Conservation (phyloP, 1,140 invertebrate genomes). For the Neodiprion virginianus region DNA sequence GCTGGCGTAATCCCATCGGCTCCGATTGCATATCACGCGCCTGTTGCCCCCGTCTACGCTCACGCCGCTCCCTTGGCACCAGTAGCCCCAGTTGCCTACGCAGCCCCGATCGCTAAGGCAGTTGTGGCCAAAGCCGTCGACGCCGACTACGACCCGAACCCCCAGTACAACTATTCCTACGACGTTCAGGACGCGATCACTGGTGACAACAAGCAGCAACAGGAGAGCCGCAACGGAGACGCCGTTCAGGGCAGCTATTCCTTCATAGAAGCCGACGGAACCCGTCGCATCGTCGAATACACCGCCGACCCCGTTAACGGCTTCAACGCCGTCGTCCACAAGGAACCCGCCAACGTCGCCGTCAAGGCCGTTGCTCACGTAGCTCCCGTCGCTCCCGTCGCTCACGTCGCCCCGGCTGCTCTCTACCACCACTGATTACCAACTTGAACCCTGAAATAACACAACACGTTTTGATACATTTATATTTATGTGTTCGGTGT, state of each 20-base stretch:
- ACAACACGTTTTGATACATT: conserved; percentile 27
- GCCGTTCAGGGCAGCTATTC: conserved; percentile 61
- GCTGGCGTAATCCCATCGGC: conserved; percentile 6
- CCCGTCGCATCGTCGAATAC: conserved; percentile 35
- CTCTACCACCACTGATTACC: conserved; percentile 16
- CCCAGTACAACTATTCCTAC: conserved; percentile 64
- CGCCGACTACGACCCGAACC: conserved; percentile 49
- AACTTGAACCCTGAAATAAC: conserved; percentile 33
- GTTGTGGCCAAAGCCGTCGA: conserved; percentile 17
- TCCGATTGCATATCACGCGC: not conserved
- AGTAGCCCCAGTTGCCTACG: conserved; percentile 19
- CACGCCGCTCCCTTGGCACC: conserved; percentile 22
- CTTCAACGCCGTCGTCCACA: conserved; percentile 42
- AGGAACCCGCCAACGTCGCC: conserved; percentile 28
- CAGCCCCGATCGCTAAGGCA: conserved; percentile 11
- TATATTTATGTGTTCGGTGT: too few species aligned
- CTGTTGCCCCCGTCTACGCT: conserved; percentile 23
- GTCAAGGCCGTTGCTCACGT: conserved; percentile 28
- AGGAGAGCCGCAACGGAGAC: conserved; percentile 63
- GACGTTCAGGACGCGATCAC: conserved; percentile 66
- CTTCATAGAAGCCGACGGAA: conserved; percentile 48
- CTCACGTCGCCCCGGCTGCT: conserved; percentile 44
- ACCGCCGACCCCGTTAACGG: conserved; percentile 43
- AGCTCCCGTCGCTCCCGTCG: conserved; percentile 18
- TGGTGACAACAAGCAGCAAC: conserved; percentile 67